Evolutionary conservation across 2,888 invertebrate species (phyloP), one percentile per base, ranked within the genome.

Genomic region (Byasa hedistus): DNA sequence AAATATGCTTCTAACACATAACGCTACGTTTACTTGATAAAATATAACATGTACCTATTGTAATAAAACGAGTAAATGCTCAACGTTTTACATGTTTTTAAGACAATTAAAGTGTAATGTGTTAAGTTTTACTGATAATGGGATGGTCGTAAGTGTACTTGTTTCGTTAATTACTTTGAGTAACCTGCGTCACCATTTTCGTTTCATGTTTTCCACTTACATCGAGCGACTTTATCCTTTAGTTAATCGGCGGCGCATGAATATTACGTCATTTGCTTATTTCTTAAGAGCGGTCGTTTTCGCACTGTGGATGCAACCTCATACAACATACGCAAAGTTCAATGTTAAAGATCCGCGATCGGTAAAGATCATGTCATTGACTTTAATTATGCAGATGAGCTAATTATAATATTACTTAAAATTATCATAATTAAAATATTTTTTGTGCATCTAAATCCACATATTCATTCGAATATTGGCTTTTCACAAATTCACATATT

Each of bases 251-350:
- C 52, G 57, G 67, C 60, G 63, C 64, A 67, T 67, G 67, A 64
- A 64, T 59, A 57, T 67, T 67, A 67, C 67, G 67, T 67, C 67
- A 67, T 67, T 60, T 56, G 56, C 66, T 62, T 64, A 57, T 67
- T 58, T 57, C 60, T 67, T 60, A 36, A 36, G 56, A 55, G 44
- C 19, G 44, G 19, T 44, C 19, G 22, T 64, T 62, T 52, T 65
- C 57, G 52, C 67, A 48, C n/a, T 64, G 58, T 57, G 15, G 39
- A 44, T 44, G 10, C 32, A 57, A 48, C 67, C 64, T 65, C 65
- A 59, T 61, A 56, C 4, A 10, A 44, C 44, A 44, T 61, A 61
- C 21, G 24, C 65, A 68, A 66, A 61, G 65, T 65, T 69, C 68
- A 69, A 69, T 64, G 65, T 64, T 68, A 68, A 60, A 69, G 60